Evolutionary conservation across 2,888 invertebrate genomes (phyloP).

Genomic region (Zaprionus obscuricornis): DNA sequence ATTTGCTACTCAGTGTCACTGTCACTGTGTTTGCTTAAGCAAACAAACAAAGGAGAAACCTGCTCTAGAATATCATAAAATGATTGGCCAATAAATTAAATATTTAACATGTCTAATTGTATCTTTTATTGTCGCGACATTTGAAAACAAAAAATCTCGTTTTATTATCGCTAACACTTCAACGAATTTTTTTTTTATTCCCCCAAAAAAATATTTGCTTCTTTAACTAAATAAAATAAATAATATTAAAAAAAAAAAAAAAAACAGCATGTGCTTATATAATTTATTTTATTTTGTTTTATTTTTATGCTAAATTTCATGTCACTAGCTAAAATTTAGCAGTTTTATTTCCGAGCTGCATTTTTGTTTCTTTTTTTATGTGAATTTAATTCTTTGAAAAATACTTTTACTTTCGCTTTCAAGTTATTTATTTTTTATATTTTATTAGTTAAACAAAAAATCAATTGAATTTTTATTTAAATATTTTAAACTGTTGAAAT

Average conservation of each 20-base stretch:
- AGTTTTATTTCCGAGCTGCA: not conserved
- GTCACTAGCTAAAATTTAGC: slow-evolving; percentile 14
- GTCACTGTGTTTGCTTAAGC: slow-evolving; percentile 2
- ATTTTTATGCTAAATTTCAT: not conserved
- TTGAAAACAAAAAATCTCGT: slow-evolving; percentile 17
- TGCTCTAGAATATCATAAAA: slow-evolving; percentile 39
- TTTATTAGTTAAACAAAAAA: too few relatives aligned
- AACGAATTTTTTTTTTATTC: too few relatives aligned
- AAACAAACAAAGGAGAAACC: slow-evolving; percentile 37
- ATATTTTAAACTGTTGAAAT: not conserved
- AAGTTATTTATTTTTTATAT: too few relatives aligned
- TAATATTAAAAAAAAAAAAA: too few relatives aligned
- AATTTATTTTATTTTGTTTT: not conserved
- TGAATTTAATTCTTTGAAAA: slow-evolving; percentile 14
- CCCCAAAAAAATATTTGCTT: not conserved
- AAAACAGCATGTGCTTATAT: slow-evolving; percentile 18
- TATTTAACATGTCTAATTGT: slow-evolving; percentile 39
- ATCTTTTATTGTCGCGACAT: slow-evolving; percentile 36
- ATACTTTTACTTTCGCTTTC: not conserved
- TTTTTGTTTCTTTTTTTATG: slow-evolving; percentile 31
- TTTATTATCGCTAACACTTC: slow-evolving; percentile 6
- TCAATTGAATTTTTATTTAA: not conserved
- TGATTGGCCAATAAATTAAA: slow-evolving; percentile 30
- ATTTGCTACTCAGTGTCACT: slow-evolving; percentile 13
- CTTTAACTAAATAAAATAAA: not conserved